A percentile compares a stretch with the other conserved stretches of the same genome.
Evolutionary conservation across 2,113 vertebrate species (phyloP).

Genomic region (Sula dactylatra): DNA sequence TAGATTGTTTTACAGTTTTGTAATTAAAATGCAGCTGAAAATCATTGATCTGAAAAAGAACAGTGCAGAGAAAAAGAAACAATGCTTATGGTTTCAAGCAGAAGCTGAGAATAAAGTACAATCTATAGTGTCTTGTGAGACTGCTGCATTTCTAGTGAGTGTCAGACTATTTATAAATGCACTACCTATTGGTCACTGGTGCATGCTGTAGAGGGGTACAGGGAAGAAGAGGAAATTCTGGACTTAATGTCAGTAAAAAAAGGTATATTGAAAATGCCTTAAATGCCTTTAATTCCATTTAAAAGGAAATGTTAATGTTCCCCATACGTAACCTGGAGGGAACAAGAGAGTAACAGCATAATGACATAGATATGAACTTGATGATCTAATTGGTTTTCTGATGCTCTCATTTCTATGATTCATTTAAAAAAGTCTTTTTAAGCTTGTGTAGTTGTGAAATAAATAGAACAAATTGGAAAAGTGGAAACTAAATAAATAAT

Average conservation of each 20-base stretch:
- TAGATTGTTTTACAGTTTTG: background rate
- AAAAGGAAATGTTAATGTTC: background rate
- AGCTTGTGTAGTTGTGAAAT: background rate
- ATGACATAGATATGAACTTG: background rate
- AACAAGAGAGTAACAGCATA: background rate
- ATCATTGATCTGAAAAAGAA: background rate
- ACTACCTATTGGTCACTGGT: background rate
- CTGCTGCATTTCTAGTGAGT: background rate
- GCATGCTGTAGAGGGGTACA: background rate
- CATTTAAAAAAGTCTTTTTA: background rate
- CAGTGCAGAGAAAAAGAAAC: background rate
- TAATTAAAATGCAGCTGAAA: conserved; percentile 39
- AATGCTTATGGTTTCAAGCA: background rate
- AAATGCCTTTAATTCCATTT: background rate
- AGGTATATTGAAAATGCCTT: background rate
- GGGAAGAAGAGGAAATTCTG: background rate
- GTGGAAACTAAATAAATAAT: conserved; percentile 11
- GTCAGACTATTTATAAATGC: background rate
- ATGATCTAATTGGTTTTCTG: background rate
- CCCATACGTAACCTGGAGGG: background rate
- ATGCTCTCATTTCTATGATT: background rate
- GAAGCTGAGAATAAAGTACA: background rate
- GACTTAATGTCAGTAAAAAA: background rate
- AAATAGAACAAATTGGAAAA: conserved; percentile 26
- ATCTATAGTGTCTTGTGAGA: background rate